phyloP scores from a whole-genome alignment of 2,113 vertebrate species.

The Sinosuthora webbiana region DNA sequence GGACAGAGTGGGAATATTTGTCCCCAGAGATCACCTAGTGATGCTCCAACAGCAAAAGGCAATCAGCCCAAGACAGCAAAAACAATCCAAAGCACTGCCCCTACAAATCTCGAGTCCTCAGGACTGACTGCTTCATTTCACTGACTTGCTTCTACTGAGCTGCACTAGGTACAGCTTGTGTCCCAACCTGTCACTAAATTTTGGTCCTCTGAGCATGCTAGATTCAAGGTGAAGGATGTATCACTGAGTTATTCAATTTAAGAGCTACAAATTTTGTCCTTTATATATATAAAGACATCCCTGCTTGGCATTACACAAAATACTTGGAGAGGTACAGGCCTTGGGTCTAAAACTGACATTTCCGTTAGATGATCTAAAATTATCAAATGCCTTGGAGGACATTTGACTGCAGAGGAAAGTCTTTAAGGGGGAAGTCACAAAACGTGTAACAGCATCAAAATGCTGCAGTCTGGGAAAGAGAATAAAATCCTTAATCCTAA shows the following conservation, averaged over 20 bases:
- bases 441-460: not conserved
- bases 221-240: not conserved
- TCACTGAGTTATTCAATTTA: not conserved
- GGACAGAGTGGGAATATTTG: accelerated
- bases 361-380: not conserved
- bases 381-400: not conserved
- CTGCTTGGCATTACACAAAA: not conserved
- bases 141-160: not conserved
- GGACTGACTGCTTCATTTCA: not conserved
- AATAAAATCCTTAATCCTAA: not conserved
- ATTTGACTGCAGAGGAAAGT: not conserved
- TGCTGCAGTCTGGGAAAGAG: not conserved
- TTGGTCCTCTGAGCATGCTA: not conserved
- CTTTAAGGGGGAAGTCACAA: not conserved
- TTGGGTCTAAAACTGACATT: constrained; percentile 23
- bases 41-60: not conserved
- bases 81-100: not conserved
- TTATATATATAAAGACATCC: not conserved
- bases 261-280: not conserved
- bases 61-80: not conserved
- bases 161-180: not conserved
- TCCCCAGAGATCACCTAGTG: not conserved
- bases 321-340: not conserved
- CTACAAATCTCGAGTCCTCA: not conserved
- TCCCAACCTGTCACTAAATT: not conserved